A percentile compares a stretch with the other conserved stretches of the same genome.
These are phyloP conservation scores for Caenorhabditis sp. DNA, from an alignment of 2,888 invertebrate genomes.

Conservation along the genomic window DNA sequence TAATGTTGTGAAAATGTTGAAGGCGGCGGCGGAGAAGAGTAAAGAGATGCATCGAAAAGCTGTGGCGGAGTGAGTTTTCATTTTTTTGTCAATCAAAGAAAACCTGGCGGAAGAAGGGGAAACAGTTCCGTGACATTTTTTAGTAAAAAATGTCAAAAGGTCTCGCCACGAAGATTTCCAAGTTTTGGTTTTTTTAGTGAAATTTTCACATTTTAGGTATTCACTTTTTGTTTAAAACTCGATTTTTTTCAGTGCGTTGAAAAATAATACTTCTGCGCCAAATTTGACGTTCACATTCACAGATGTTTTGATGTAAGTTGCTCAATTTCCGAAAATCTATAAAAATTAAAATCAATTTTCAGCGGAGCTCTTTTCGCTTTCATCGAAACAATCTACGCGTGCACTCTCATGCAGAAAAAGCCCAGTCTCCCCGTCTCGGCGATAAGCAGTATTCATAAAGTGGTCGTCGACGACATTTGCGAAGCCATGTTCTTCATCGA, in stretches of 20 bases:
- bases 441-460: background rate
- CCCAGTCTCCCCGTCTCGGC: background rate
- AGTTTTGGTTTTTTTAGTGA: no score
- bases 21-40: slow-evolving; percentile 20
- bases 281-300: background rate
- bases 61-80: background rate
- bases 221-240: background rate
- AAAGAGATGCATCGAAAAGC: slow-evolving; percentile 10
- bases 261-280: background rate
- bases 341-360: background rate
- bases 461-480: background rate
- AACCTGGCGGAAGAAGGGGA: no score
- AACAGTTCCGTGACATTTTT: no score
- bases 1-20: slow-evolving; percentile 8
- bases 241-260: background rate
- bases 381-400: background rate
- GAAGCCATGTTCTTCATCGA: background rate
- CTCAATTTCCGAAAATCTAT: background rate
- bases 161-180: no score
- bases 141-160: no score
- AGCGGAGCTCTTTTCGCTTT: background rate
- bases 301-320: background rate
- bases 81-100: no score
- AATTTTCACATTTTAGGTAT: no score
- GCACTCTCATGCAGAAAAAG: background rate